Evolutionary conservation across 2,797 vertebrate genomes (phyloP).

Genomic region (Paratrypauchen microcephalus): DNA sequence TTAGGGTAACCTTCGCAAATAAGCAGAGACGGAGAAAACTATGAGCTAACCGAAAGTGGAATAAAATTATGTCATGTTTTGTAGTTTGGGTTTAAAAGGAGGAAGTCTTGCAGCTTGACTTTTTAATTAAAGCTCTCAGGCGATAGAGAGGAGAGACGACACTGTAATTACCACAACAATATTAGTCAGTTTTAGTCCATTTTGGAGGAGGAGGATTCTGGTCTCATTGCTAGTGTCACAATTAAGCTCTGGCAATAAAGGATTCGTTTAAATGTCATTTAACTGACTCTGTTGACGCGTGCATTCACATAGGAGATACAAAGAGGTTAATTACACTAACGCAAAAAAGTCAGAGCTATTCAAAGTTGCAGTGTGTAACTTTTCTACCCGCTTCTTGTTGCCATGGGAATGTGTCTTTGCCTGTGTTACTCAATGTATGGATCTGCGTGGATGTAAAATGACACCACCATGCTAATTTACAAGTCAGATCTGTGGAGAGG

Average conservation of each 20-base stretch:
- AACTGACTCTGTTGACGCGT: background rate
- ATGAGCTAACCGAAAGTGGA: background rate
- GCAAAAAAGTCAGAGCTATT: background rate
- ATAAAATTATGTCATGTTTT: background rate
- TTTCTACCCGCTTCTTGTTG: too few relatives aligned
- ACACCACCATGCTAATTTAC: too few relatives aligned
- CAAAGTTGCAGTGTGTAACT: too few relatives aligned
- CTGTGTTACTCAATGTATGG: too few relatives aligned
- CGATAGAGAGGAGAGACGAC: background rate
- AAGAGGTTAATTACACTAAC: background rate
- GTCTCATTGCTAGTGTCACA: background rate
- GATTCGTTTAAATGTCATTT: too few relatives aligned
- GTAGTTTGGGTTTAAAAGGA: background rate
- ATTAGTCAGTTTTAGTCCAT: background rate
- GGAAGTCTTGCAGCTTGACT: slow-evolving; percentile 8
- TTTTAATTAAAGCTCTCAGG: slow-evolving; percentile 9
- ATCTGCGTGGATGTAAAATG: too few relatives aligned
- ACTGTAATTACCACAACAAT: slow-evolving; percentile 6
- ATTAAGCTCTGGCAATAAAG: background rate
- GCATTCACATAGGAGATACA: background rate
- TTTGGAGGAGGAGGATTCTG: background rate
- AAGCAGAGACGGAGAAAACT: background rate
- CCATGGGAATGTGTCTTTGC: too few relatives aligned
- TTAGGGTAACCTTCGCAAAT: slow-evolving; percentile 14
- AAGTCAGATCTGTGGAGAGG: too few relatives aligned